Base-by-base conservation (phyloP, 2,113 vertebrate species). In the Equus quagga region DNA sequence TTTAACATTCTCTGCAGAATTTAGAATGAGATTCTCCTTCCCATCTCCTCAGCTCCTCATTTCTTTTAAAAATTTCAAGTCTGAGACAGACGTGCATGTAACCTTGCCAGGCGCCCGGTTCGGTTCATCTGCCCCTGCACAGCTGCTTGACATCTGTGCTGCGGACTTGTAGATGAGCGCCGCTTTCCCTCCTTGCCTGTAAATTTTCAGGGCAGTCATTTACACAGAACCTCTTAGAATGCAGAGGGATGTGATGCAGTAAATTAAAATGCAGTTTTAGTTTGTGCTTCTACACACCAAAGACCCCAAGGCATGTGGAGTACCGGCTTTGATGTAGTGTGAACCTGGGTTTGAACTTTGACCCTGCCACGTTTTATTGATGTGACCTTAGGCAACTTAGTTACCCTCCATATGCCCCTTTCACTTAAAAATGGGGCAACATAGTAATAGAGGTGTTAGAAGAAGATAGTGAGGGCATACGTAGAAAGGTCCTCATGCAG, bases 1-100 rank as follows among this genome's bases (percentile, higher is more conserved):
- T 3, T 58, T 51, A 9, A 76, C 72, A 41, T 23, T 96, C 46
- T 91, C 76, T 92, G 41, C 76, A 96, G 96, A 86, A 95, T 94
- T 96, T 58, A 88, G 60, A 93, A 36, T 67, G 46, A 60, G 54
- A 83, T 21, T 51, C 44, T 72, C 10, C 17, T 9, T 76, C 23
- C 46, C 23, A 31, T 86, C 82, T 95, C 69, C 26, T 65, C 8
- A 33, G 92, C 51, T 83, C 28, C 73, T 92, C 33, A 1, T 58
- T 89, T 90, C 92, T 83, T n/a, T 54, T 21, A 64, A 70, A 79
- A 79, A 44, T 65, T 46, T 82, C 36, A 33, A 44, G 81, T 58
- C n/a, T 81, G 58, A 82, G 56, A 58, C 33, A 79, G 73, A 82
- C 58, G 60, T 56, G 19, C 54, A 2, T 6, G 14, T 21, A 62